These are phyloP conservation scores for Galeopterus variegatus DNA, from an alignment of 2,113 vertebrate species.

Conservation along the genomic window DNA sequence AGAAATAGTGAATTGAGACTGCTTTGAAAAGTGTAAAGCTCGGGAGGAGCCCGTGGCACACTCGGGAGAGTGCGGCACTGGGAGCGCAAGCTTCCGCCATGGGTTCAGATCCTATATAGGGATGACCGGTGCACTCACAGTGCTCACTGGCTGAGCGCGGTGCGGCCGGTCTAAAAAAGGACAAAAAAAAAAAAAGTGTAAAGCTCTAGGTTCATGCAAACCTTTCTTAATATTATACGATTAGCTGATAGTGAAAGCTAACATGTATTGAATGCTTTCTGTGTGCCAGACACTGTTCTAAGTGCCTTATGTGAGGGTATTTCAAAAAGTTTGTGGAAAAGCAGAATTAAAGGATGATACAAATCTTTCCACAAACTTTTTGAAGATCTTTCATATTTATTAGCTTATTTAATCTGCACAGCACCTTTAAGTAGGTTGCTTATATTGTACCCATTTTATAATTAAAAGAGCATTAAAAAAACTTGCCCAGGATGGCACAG, in stretches of 20 bases:
- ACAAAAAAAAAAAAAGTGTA: too few species aligned
- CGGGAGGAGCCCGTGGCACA: too few species aligned
- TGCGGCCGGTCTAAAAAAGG: too few species aligned
- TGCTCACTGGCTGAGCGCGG: too few species aligned
- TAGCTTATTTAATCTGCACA: constrained; percentile 51
- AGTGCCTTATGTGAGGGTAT: background rate
- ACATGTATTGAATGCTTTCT: background rate
- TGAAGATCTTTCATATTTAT: background rate
- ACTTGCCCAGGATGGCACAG: background rate
- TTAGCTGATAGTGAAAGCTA: constrained; percentile 49
- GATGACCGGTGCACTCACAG: too few species aligned
- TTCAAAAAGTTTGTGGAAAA: too few species aligned
- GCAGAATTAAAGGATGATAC: too few species aligned
- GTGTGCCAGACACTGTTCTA: background rate
- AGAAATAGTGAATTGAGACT: constrained; percentile 26
- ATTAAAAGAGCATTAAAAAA: constrained; percentile 53
- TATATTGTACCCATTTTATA: constrained; percentile 39
- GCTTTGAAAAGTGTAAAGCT: constrained; percentile 3
- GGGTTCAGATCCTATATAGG: too few species aligned
- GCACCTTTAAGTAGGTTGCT: constrained; percentile 43
- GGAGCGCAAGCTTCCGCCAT: too few species aligned
- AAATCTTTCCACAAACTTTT: too few species aligned
- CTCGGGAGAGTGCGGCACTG: too few species aligned
- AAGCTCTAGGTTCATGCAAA: constrained; percentile 30
- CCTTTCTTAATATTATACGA: constrained; percentile 28